phyloP scores from a whole-genome alignment of 2,113 vertebrate genomes.

The Salvelinus sp. region DNA sequence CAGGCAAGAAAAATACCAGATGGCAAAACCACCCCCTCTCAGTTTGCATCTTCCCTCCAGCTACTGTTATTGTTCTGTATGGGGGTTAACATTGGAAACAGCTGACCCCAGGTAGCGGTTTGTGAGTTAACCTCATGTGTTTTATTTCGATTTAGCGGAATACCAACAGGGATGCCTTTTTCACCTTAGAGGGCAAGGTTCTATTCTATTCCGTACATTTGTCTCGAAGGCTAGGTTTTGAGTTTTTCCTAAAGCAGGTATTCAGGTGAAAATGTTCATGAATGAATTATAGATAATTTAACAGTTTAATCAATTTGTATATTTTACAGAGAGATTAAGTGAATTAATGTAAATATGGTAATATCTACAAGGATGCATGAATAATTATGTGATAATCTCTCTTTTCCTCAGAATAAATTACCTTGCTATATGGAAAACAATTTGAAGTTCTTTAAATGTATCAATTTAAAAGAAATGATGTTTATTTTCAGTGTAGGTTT shows the following conservation, averaged over 20 bases:
- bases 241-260: background rate
- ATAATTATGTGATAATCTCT: background rate
- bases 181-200: too few relatives aligned
- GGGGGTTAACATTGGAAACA: slow-evolving; percentile 19
- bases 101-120: slow-evolving; percentile 3
- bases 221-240: too few relatives aligned
- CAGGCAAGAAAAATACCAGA: slow-evolving; percentile 17
- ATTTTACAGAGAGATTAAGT: too few relatives aligned
- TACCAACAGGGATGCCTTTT: background rate
- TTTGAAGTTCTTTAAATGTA: too few relatives aligned
- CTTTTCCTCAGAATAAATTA: background rate
- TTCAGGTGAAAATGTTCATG: background rate
- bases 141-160: background rate
- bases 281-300: background rate
- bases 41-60: slow-evolving; percentile 7
- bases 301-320: too few relatives aligned
- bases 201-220: too few relatives aligned
- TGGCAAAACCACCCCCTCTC: background rate
- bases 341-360: too few relatives aligned
- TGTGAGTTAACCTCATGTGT: slow-evolving; percentile 7
- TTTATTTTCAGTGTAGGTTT: background rate
- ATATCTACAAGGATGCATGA: too few relatives aligned
- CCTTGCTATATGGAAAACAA: background rate
- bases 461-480: background rate
- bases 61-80: slow-evolving; percentile 1